These are phyloP conservation scores for Nothocercus julius DNA, from an alignment of 2,113 vertebrate species.

Conservation along the genomic window DNA sequence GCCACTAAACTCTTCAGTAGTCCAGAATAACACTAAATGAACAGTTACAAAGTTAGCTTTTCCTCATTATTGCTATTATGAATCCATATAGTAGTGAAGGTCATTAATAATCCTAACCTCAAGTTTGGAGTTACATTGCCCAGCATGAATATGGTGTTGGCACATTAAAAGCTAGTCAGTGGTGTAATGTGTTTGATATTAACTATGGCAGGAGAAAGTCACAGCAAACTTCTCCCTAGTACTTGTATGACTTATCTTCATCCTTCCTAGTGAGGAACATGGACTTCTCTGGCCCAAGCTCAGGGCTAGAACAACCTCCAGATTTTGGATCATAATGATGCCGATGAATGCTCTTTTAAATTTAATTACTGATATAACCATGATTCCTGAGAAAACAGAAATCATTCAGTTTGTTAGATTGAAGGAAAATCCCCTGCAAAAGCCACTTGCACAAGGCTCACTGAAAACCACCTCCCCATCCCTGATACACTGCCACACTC, in stretches of 20 bases:
- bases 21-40: neutral
- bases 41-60: neutral
- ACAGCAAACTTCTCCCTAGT: neutral
- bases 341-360: neutral
- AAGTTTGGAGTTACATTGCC: neutral
- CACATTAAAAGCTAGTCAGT: neutral
- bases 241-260: neutral
- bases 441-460: neutral
- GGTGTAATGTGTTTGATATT: fast-evolving
- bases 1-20: neutral
- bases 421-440: neutral
- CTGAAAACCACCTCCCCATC: neutral
- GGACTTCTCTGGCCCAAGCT: neutral
- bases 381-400: neutral
- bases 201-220: neutral
- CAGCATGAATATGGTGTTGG: neutral
- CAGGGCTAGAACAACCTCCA: neutral
- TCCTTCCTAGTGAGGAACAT: neutral
- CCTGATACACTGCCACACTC: neutral
- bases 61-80: neutral
- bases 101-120: neutral
- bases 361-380: neutral
- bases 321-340: neutral
- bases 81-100: neutral
- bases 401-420: neutral